Base-by-base conservation (phyloP, 2,113 vertebrate species). In the Plecturocebus donacophilus region DNA sequence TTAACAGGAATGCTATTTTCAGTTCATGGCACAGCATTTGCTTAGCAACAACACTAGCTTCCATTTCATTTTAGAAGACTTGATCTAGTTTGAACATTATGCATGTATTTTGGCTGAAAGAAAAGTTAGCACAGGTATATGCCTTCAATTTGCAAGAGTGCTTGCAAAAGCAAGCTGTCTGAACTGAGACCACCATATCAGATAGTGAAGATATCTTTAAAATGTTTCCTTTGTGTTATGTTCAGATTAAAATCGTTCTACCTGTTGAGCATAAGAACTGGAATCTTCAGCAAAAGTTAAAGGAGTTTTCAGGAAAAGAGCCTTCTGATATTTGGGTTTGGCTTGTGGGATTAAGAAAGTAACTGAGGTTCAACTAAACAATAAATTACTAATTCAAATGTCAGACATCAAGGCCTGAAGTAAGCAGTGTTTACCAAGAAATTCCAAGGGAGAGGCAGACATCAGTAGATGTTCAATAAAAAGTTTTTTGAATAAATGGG, bases 1-100 rank as follows among this genome's bases (percentile, higher is more conserved):
- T 98, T 96, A 96, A 94, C 92, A 96, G 83, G 42, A 98, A 0
- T 94, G 58, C 52, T 97, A 3, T 94, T 98, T 98, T 97, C 80
- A 76, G 91, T 73, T 75, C 77, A 89, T 35, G 56, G 56, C 82
- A 75, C 5, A 96, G 32, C 93, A 96, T 98, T 97, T 97, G 71
- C 92, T 96, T 83, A 94, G 40, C 32, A 79, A 87, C 49, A 83
- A 80, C 96, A 52, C 45, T 87, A 79, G 25, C 3, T 94, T 92
- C 49, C 9, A 45, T 95, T 84, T 94, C 7, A 83, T 93, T 97
- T 97, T 77, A 87, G 97, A 35, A 96, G 6, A 10, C 5, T 20
- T 95, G 23, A 87, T 94, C 35, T 96, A 94, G 80, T 96, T 83
- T 94, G 97, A 97, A 95, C 81, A 71, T 54, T 83, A 23, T 86